These are phyloP conservation scores for Notodonta ziczac DNA, from an alignment of 2,888 invertebrate genomes.

Conservation along the genomic window DNA sequence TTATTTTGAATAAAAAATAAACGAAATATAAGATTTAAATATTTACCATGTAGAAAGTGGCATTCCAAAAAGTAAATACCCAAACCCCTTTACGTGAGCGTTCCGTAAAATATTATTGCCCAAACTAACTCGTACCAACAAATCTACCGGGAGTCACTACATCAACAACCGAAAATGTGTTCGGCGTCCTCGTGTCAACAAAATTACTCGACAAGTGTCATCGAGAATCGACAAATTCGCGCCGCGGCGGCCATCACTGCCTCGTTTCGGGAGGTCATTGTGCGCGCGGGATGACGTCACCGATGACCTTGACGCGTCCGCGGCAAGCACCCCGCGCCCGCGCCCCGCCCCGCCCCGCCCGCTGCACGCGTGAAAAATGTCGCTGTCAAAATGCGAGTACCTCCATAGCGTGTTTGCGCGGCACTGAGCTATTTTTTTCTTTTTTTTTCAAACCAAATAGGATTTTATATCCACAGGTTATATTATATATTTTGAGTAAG, in stretches of 20 bases:
- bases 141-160: constrained; percentile 35
- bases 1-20: no score
- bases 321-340: constrained; percentile 37
- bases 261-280: constrained; percentile 77
- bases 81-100: constrained; percentile 12
- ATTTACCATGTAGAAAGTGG: constrained; percentile 12
- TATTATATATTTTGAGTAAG: not conserved
- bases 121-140: constrained; percentile 39
- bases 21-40: not conserved
- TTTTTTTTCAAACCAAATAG: not conserved
- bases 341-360: constrained; percentile 27
- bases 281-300: constrained; percentile 75
- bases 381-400: constrained; percentile 49
- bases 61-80: constrained; percentile 11
- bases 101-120: constrained; percentile 26
- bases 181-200: constrained; percentile 43
- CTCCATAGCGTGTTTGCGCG: constrained; percentile 19
- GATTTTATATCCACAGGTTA: not conserved
- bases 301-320: constrained; percentile 80
- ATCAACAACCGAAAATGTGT: constrained; percentile 38
- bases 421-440: not conserved
- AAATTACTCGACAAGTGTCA: constrained; percentile 58
- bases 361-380: constrained; percentile 66
- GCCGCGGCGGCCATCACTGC: constrained; percentile 51
- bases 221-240: constrained; percentile 46